phyloP scores from a whole-genome alignment of 1,140 invertebrate species.

The Archivesica marissinica region DNA sequence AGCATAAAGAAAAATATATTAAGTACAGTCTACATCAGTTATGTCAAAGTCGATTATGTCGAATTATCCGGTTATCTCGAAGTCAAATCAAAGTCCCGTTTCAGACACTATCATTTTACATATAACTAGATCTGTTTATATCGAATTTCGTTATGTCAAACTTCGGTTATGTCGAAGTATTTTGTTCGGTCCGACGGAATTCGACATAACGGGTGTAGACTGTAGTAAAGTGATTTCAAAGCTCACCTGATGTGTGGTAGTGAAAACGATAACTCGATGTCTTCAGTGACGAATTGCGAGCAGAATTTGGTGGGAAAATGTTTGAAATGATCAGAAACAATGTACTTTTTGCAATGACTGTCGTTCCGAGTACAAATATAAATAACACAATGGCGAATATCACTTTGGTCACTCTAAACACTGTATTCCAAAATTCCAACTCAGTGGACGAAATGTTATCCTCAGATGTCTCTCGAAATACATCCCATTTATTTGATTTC shows the following conservation, averaged over 20 bases:
- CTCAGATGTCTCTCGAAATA: conserved; percentile 50
- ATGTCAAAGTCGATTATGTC: no score
- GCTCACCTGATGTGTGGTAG: conserved; percentile 25
- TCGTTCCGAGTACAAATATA: conserved; percentile 37
- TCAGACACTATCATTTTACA: no score
- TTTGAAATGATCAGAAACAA: conserved; percentile 45
- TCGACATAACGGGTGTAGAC: no score
- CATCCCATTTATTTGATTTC: conserved; percentile 50
- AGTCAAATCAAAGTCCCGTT: no score
- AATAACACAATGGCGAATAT: conserved; percentile 44
- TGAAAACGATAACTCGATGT: conserved; percentile 31
- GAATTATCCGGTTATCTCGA: no score
- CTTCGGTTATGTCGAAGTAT: no score
- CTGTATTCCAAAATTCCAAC: conserved; percentile 25
- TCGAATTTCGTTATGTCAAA: no score
- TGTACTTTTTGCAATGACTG: conserved; percentile 51
- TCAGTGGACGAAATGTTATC: conserved; percentile 34
- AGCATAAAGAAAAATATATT: no score
- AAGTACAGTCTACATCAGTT: no score
- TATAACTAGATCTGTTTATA: no score
- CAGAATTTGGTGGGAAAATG: conserved; percentile 49
- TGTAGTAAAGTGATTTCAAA: no score
- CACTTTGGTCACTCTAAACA: conserved; percentile 47
- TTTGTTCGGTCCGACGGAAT: no score
- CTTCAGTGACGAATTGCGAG: conserved; percentile 42